Base-by-base conservation (phyloP, 2,113 vertebrate genomes). In the Struthidea cinerea region DNA sequence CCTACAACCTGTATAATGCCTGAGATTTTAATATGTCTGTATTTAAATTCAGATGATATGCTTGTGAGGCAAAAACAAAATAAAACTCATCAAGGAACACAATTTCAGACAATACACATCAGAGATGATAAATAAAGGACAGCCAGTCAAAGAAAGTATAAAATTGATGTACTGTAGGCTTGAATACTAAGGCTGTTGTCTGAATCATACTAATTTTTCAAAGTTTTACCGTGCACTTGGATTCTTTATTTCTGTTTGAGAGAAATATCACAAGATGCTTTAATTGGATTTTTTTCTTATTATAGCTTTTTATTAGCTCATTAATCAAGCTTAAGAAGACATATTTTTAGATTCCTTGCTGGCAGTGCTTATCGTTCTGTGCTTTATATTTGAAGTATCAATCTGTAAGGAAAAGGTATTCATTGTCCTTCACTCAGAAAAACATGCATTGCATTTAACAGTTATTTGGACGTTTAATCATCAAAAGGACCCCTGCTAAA, bases 291-390 rank as follows among this genome's bases (percentile, higher is more conserved):
- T 97, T 96, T 87, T 93, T 73, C 90, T 92, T 90, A 88, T 78
- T 93, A 68, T 91, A 90, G 75, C 41, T 68, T 85, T 96, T 97
- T 96, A 87, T 94, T 91, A 93, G 91, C 68, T 96, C 88, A 91
- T 96, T 97, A 92, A 94, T 96, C 90, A 97, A 92, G 70, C 68
- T 89, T 96, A 93, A 88, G 75, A 90, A 94, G 91, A 92, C 33
- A 21, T 89, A 83, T 96, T 96, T 97, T 96, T 95, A 90, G 86
- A 75, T 94, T 93, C 73, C 53, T 93, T 5, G 8, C 80, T 93
- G 73, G 65, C 57, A 73, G 39, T 70, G 63, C 70, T 97, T 84
- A 61, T 92, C 63, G 86, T 90, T 94, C 83, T 77, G 21, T 69
- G 91, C 90, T 90, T 93, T 94, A 37, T 89, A 55, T 95, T 75